These are phyloP conservation scores for Sycophila texana DNA, from an alignment of 2,888 invertebrate genomes.

Conservation along the genomic window DNA sequence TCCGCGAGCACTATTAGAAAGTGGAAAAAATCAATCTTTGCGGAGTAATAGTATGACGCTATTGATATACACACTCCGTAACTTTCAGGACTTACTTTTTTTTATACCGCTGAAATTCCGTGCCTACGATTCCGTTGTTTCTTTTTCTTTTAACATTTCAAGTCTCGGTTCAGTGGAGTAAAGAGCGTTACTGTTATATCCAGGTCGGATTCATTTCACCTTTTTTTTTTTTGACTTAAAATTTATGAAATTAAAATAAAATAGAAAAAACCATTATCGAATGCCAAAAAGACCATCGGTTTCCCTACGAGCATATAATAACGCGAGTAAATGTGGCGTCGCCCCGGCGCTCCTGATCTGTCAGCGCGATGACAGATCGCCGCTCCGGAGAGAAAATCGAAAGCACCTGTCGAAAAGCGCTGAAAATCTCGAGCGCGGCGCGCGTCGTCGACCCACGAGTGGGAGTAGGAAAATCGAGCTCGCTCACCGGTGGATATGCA, in stretches of 20 bases:
- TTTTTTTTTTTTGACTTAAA: too few relatives aligned
- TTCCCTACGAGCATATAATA: neutral
- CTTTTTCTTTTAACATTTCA: neutral
- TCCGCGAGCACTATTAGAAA: slow-evolving; percentile 68
- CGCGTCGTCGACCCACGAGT: slow-evolving; percentile 1
- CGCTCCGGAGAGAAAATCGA: slow-evolving; percentile 50
- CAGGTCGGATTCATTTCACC: too few relatives aligned
- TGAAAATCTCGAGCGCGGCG: slow-evolving; percentile 25
- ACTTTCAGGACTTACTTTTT: slow-evolving; percentile 10
- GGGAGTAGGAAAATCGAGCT: slow-evolving; percentile 23
- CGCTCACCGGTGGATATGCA: neutral
- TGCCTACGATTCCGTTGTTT: neutral
- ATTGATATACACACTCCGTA: slow-evolving; percentile 22
- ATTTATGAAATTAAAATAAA: too few relatives aligned
- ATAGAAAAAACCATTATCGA: too few relatives aligned
- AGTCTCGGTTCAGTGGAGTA: neutral
- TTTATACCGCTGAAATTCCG: slow-evolving; percentile 11
- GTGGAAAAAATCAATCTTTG: slow-evolving; percentile 67
- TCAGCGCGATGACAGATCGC: slow-evolving; percentile 48
- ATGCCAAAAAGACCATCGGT: neutral
- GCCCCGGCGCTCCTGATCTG: slow-evolving; percentile 29
- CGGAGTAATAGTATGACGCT: slow-evolving; percentile 45
- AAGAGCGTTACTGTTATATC: neutral
- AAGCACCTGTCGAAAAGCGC: slow-evolving; percentile 46
- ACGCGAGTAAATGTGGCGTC: neutral